phyloP scores from a whole-genome alignment of 1,140 invertebrate species.

The Drosophila quadrilineata region DNA sequence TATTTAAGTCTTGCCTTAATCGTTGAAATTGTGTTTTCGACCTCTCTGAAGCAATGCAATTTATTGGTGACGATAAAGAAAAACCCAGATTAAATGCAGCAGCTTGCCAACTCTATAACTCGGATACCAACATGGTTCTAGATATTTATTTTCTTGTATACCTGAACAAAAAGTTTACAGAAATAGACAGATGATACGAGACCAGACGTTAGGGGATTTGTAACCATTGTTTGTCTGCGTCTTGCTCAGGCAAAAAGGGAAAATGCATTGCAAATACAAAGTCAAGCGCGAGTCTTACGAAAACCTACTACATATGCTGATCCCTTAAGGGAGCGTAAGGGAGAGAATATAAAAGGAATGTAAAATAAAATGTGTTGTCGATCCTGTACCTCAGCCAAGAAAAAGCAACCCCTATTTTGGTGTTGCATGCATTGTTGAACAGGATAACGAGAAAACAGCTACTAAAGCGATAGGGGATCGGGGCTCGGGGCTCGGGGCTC shows the following conservation, averaged over 20 bases:
- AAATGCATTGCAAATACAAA: conserved; percentile 71
- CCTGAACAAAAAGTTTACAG: conserved; percentile 71
- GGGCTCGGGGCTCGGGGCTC: conserved; percentile 15
- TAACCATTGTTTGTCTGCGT: conserved; percentile 28
- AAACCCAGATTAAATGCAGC: too few species aligned
- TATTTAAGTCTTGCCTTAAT: too few species aligned
- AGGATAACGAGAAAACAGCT: conserved; percentile 54
- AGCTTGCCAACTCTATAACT: too few species aligned
- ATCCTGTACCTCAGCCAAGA: conserved; percentile 44
- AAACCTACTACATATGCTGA: too few species aligned
- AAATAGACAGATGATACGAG: too few species aligned
- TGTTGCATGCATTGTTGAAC: conserved; percentile 46
- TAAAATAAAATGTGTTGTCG: neutral
- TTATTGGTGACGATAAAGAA: too few species aligned
- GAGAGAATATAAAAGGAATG: neutral
- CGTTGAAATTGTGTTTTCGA: too few species aligned
- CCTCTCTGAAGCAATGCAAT: too few species aligned
- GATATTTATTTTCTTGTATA: too few species aligned
- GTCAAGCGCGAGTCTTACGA: conserved; percentile 53
- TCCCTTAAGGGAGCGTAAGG: neutral
- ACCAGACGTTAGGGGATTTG: too few species aligned
- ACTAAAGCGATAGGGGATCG: conserved; percentile 7
- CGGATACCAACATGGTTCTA: too few species aligned
- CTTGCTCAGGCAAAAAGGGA: too few species aligned
- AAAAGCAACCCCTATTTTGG: conserved; percentile 60